These are phyloP conservation scores for Pterophyllum scalare DNA, from an alignment of 2,113 vertebrate species.

Conservation along the genomic window DNA sequence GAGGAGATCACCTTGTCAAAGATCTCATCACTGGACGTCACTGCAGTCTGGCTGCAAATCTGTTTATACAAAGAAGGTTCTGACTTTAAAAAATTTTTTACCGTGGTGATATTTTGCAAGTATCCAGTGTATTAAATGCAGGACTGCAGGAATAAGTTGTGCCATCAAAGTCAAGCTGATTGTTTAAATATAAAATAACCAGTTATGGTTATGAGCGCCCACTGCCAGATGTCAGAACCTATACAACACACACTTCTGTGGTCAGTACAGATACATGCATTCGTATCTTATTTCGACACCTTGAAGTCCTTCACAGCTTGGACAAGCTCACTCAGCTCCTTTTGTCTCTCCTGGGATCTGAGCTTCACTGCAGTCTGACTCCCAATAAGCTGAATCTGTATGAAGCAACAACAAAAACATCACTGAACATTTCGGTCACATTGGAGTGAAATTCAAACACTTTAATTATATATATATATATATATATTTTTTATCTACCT, in stretches of 20 bases:
- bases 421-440: not conserved
- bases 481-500: not conserved
- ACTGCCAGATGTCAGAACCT: too few relatives aligned
- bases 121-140: too few relatives aligned
- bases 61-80: accelerated
- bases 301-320: conserved; percentile 16
- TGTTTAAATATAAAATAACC: too few relatives aligned
- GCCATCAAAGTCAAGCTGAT: too few relatives aligned
- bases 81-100: too few relatives aligned
- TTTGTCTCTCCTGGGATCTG: not conserved
- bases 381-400: not conserved
- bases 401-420: not conserved
- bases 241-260: too few relatives aligned
- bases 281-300: conserved; percentile 2
- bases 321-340: conserved; percentile 2
- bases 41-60: not conserved
- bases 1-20: conserved; percentile 5
- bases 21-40: not conserved
- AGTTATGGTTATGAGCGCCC: too few relatives aligned
- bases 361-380: not conserved
- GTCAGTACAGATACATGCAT: not conserved
- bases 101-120: too few relatives aligned
- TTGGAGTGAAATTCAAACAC: too few relatives aligned
- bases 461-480: too few relatives aligned
- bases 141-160: too few relatives aligned